A percentile compares a stretch with the other conserved stretches of the same genome.
phyloP scores from a whole-genome alignment of 92 coral and sea anemone genomes.

The Siderastrea siderea region DNA sequence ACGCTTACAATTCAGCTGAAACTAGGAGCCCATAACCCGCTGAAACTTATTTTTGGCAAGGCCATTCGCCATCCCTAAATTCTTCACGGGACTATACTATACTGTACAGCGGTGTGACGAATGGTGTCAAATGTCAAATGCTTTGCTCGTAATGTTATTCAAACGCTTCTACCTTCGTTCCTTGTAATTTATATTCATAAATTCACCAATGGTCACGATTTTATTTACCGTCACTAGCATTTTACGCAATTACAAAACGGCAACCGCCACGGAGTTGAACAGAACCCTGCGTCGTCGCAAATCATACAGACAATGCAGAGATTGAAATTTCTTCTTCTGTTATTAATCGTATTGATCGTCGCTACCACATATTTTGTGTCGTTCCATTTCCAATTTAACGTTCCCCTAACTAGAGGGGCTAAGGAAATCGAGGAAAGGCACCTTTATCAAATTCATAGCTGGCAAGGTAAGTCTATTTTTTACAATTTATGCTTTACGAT shows the following conservation, averaged over 20 bases:
- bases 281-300: neutral
- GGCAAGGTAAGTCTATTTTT: conserved; percentile 37
- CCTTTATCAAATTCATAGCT: conserved; percentile 29
- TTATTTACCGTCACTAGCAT: neutral
- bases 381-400: neutral
- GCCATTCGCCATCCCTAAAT: no score
- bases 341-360: neutral
- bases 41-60: no score
- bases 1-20: no score
- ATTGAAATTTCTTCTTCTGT: conserved; percentile 16
- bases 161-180: no score
- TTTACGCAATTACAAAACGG: neutral
- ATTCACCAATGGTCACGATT: neutral
- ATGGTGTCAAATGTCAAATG: no score
- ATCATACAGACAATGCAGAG: conserved; percentile 30
- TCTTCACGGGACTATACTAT: no score
- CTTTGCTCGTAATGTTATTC: no score
- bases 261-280: neutral
- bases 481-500: neutral
- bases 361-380: conserved; percentile 2
- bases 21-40: no score
- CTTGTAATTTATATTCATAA: no score
- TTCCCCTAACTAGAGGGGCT: neutral
- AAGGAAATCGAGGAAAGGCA: conserved; percentile 5
- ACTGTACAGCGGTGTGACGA: no score